These are phyloP conservation scores for Syndactyla subalaris DNA, from an alignment of 2,797 vertebrate genomes.

Conservation along the genomic window DNA sequence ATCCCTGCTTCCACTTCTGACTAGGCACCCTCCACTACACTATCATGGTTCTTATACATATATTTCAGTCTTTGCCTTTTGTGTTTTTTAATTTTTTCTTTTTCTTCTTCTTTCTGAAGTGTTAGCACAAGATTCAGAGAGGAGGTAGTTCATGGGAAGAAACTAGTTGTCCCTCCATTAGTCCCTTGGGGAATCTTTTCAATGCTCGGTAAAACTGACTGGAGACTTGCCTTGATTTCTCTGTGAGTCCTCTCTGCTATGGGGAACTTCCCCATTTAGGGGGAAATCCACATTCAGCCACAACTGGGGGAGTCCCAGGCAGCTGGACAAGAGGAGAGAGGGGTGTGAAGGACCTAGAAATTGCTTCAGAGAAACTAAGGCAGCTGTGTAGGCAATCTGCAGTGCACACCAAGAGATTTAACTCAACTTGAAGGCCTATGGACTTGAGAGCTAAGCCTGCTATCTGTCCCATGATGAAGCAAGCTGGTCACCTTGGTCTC, in stretches of 20 bases:
- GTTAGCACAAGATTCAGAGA: not conserved
- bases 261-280: conserved; percentile 47
- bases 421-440: not conserved
- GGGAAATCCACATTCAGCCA: conserved; percentile 45
- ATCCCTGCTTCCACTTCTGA: not conserved
- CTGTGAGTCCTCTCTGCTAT: not conserved
- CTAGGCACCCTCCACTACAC: not conserved
- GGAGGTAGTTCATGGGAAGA: not conserved
- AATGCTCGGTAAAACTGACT: not conserved
- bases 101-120: not conserved
- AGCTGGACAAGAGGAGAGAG: conserved; percentile 18
- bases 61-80: not conserved
- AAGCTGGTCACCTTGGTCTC: not conserved
- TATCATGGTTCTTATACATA: not conserved
- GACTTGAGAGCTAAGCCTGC: not conserved
- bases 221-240: not conserved
- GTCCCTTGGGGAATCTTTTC: conserved; percentile 8
- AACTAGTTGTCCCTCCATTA: not conserved
- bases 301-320: conserved; percentile 34
- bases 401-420: not conserved
- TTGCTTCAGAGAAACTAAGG: not conserved
- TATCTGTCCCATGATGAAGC: not conserved
- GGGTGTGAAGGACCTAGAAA: not conserved
- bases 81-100: not conserved
- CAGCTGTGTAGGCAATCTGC: not conserved